These are phyloP conservation scores for Arrhamphus sclerolepis DNA, from an alignment of 2,797 vertebrate species.

Conservation along the genomic window DNA sequence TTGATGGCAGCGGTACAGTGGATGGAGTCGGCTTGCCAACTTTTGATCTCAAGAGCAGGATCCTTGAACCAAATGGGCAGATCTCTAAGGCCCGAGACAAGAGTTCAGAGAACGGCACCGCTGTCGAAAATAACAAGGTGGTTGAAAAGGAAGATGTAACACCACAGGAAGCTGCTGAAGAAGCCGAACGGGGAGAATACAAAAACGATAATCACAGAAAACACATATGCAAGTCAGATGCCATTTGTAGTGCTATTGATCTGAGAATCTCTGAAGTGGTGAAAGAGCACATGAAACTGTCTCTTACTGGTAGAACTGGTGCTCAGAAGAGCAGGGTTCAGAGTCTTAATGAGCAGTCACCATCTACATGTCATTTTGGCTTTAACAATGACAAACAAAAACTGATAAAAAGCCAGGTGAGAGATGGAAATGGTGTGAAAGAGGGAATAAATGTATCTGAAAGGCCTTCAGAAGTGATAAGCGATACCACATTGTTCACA, in stretches of 20 bases:
- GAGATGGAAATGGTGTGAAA: slow-evolving; percentile 34
- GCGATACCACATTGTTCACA: slow-evolving; percentile 21
- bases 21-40: slow-evolving; percentile 17
- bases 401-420: slow-evolving; percentile 13
- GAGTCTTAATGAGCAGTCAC: slow-evolving; percentile 36
- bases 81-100: slow-evolving; percentile 12
- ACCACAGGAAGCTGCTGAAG: slow-evolving; percentile 11
- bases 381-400: slow-evolving; percentile 16
- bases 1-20: slow-evolving; percentile 3
- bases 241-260: slow-evolving; percentile 75
- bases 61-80: slow-evolving; percentile 21
- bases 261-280: slow-evolving; percentile 81
- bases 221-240: slow-evolving; percentile 56
- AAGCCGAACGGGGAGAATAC: slow-evolving; percentile 3
- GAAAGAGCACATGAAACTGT: slow-evolving; percentile 70
- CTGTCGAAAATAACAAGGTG: slow-evolving; percentile 10
- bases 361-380: slow-evolving; percentile 23
- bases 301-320: slow-evolving; percentile 23
- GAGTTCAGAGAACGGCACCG: slow-evolving; percentile 12
- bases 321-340: slow-evolving; percentile 34
- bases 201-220: slow-evolving; percentile 14
- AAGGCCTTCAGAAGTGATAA: neutral
- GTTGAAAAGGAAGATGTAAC: slow-evolving; percentile 14
- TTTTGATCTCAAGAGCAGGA: slow-evolving; percentile 23
- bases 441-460: slow-evolving; percentile 6